These are phyloP conservation scores for Rhyzopertha dominica DNA, from an alignment of 1,140 invertebrate species.

Conservation along the genomic window DNA sequence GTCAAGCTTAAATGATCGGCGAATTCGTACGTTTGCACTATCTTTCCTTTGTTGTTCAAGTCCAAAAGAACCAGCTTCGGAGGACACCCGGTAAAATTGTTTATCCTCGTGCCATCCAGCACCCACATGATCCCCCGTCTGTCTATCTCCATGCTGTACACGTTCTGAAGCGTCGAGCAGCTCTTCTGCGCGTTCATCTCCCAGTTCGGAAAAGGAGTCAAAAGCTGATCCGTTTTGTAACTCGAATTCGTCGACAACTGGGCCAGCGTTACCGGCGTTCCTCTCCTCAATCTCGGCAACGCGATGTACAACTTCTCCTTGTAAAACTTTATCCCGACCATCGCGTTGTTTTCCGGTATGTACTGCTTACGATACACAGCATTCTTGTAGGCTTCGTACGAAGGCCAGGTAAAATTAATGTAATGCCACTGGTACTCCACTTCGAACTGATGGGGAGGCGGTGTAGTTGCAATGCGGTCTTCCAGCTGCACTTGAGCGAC, in stretches of 20 bases:
- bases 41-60: constrained; percentile 52
- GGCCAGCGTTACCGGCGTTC: constrained; percentile 46
- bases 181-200: constrained; percentile 56
- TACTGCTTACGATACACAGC: constrained; percentile 33
- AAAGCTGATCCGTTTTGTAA: constrained; percentile 45
- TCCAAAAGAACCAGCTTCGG: constrained; percentile 64
- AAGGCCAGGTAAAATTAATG: constrained; percentile 45
- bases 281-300: constrained; percentile 43
- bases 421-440: constrained; percentile 42
- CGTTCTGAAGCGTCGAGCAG: constrained; percentile 61
- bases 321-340: constrained; percentile 45
- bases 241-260: not conserved
- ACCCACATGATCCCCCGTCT: constrained; percentile 65
- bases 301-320: constrained; percentile 44
- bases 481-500: constrained; percentile 9
- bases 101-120: constrained; percentile 58
- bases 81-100: constrained; percentile 49
- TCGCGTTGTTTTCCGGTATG: constrained; percentile 43
- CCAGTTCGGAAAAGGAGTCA: constrained; percentile 65
- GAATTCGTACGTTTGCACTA: constrained; percentile 54
- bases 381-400: constrained; percentile 29
- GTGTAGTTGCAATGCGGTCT: constrained; percentile 1
- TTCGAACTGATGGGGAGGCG: constrained; percentile 19
- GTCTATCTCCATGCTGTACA: constrained; percentile 67
- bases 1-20: constrained; percentile 49